A percentile compares a stretch with the other conserved stretches of the same genome.
These are phyloP conservation scores for Solenopsis invicta DNA, from an alignment of 1,140 invertebrate species.

Conservation along the genomic window DNA sequence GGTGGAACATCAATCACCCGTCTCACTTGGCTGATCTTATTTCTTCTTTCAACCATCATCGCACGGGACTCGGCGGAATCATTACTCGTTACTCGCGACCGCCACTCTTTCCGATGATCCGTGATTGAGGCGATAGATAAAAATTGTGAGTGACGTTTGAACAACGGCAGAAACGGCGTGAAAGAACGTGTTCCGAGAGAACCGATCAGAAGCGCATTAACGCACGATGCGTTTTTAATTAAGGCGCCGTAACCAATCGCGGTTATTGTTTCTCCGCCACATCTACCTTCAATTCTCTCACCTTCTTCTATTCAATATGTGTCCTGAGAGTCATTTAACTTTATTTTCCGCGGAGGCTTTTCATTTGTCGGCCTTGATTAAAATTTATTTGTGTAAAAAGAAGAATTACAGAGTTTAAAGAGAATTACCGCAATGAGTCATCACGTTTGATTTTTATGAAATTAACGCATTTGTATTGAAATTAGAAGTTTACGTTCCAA, in stretches of 20 bases:
- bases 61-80: neutral
- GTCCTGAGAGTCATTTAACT: neutral
- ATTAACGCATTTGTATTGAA: neutral
- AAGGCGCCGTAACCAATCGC: neutral
- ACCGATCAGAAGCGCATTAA: conserved; percentile 39
- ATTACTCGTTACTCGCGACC: conserved; percentile 11
- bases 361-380: neutral
- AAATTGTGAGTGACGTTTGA: conserved; percentile 28
- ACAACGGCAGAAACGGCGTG: conserved; percentile 22
- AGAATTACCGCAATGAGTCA: too few species aligned
- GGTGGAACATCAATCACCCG: conserved; percentile 20
- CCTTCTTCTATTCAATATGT: neutral
- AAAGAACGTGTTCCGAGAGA: conserved; percentile 13
- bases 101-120: neutral
- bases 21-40: conserved; percentile 53
- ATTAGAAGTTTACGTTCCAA: neutral
- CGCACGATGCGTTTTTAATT: conserved; percentile 48
- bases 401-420: neutral
- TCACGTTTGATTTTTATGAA: neutral
- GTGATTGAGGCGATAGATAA: conserved; percentile 44
- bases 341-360: neutral
- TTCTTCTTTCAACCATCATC: conserved; percentile 14
- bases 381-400: neutral
- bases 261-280: conserved; percentile 6
- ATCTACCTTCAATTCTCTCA: conserved; percentile 7